Conservation (phyloP, 2,113 vertebrate species). For the Tiliqua scincoides region DNA sequence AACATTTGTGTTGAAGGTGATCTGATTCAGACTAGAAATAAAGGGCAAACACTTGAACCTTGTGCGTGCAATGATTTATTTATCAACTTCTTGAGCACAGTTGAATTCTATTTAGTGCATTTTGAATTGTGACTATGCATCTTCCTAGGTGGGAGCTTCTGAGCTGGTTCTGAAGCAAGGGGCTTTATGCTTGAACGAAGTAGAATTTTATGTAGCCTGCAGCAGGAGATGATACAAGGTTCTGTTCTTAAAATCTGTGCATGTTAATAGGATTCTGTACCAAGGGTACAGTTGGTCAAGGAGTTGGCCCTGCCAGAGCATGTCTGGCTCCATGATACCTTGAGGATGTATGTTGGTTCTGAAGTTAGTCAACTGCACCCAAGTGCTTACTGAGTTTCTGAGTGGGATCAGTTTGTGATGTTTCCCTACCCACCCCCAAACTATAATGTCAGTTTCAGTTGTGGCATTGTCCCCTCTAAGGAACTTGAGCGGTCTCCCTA, state of each 20-base stretch:
- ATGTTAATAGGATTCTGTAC: conserved; percentile 4
- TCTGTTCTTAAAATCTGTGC: background rate
- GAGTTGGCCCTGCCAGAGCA: background rate
- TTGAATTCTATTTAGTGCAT: background rate
- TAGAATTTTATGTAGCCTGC: background rate
- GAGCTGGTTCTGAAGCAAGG: background rate
- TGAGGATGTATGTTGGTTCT: background rate
- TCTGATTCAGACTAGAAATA: background rate
- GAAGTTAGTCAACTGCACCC: background rate
- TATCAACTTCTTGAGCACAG: background rate
- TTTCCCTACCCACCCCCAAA: background rate
- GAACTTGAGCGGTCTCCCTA: background rate
- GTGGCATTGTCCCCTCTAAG: background rate
- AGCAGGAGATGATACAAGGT: background rate
- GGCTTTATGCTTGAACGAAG: background rate
- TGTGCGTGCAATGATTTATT: background rate
- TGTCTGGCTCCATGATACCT: background rate
- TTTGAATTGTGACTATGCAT: conserved; percentile 2
- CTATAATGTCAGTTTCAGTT: background rate
- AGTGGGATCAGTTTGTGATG: background rate
- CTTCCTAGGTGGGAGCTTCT: background rate
- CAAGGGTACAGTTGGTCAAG: conserved; percentile 11
- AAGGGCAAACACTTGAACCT: background rate
- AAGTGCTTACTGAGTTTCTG: background rate
- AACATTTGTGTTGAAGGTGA: background rate